Conservation (phyloP, 2,113 vertebrate species). For the Phyllostomus discolor region DNA sequence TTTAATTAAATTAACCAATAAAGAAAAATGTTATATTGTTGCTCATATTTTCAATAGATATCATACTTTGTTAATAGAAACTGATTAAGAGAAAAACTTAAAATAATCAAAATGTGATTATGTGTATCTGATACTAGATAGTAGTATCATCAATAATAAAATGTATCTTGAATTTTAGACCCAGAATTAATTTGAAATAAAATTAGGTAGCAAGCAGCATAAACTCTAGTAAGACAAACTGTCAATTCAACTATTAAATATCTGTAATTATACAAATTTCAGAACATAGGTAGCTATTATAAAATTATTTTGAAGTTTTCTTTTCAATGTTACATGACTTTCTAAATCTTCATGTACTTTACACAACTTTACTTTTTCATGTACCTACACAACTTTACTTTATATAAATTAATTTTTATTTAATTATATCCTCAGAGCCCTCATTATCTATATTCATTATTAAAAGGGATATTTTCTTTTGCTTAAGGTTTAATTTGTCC, state of each 20-base stretch:
- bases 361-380: not conserved
- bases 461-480: not conserved
- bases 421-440: not conserved
- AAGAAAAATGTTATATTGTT: not conserved
- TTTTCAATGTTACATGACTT: not conserved
- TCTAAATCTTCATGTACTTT: not conserved
- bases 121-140: not conserved
- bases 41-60: not conserved
- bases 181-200: not conserved
- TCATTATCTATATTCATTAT: not conserved
- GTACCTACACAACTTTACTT: not conserved
- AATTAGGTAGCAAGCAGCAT: not conserved
- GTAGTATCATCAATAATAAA: not conserved
- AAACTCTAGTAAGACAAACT: not conserved
- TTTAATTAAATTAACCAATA: not conserved
- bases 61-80: not conserved
- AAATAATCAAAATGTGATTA: not conserved
- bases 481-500: not conserved
- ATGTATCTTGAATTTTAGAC: not conserved
- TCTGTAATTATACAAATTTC: not conserved
- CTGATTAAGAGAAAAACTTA: not conserved
- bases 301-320: not conserved
- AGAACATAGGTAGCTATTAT: not conserved
- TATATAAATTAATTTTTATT: not conserved
- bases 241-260: not conserved